phyloP scores from a whole-genome alignment of 1,140 invertebrate species.

The Brachionus calyciflorus region DNA sequence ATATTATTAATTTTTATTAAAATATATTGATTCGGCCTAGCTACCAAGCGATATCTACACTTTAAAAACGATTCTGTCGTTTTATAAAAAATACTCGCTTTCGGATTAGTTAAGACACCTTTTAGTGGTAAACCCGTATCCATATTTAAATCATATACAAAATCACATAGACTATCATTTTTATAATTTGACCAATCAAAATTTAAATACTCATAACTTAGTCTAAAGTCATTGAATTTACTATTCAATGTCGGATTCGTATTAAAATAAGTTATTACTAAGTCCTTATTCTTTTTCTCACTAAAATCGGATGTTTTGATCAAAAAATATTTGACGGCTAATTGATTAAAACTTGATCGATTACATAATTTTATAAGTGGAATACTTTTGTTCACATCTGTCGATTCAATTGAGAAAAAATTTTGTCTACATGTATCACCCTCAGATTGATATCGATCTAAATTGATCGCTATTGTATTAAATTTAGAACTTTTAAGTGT shows the following conservation, averaged over 20 bases:
- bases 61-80: constrained; percentile 10
- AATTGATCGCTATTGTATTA: constrained; percentile 42
- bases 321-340: constrained; percentile 12
- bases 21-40: constrained; percentile 11
- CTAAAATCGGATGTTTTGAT: constrained; percentile 4
- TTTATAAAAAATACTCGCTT: constrained; percentile 43
- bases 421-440: not conserved
- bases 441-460: not conserved
- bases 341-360: not conserved
- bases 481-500: not conserved
- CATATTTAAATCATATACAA: constrained; percentile 28
- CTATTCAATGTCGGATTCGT: not conserved
- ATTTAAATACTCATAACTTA: constrained; percentile 24
- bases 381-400: not conserved
- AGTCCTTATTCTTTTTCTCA: not conserved
- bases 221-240: constrained; percentile 19
- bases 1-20: not conserved
- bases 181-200: constrained; percentile 38
- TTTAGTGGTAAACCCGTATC: not conserved
- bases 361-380: constrained; percentile 30
- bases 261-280: constrained; percentile 24
- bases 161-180: constrained; percentile 23
- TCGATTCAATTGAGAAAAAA: constrained; percentile 1
- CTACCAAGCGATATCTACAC: constrained; percentile 16
- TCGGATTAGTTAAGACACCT: constrained; percentile 11